Conservation (phyloP, 30 jellyfish, hydroid and myxozoan species). For the Clytia hemisphaerica region DNA sequence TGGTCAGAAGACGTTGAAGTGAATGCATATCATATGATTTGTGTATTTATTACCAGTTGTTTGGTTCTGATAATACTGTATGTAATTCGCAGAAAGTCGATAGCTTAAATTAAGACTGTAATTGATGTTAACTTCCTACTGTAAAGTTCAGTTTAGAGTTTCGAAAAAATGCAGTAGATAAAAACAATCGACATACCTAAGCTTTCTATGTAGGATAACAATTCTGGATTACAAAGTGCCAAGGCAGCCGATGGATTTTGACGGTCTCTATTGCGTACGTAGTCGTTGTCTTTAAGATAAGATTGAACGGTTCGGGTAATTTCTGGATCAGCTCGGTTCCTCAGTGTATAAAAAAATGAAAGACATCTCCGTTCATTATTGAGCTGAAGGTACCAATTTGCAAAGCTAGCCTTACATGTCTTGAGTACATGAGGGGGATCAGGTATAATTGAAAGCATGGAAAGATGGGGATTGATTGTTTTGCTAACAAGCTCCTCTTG, state of each 20-base stretch:
- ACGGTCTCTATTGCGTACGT: constrained; percentile 11
- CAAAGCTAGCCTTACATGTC: constrained; percentile 13
- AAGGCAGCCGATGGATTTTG: constrained; percentile 29
- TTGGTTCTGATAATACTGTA: too few relatives aligned
- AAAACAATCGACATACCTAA: too few relatives aligned
- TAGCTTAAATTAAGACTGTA: too few relatives aligned
- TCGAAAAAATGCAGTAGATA: too few relatives aligned
- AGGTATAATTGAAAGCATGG: constrained; percentile 10
- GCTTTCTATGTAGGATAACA: too few relatives aligned
- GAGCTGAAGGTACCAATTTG: constrained; percentile 11
- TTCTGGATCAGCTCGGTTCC: constrained; percentile 4
- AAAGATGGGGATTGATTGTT: background rate
- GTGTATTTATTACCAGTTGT: too few relatives aligned
- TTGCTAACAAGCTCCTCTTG: constrained; percentile 12
- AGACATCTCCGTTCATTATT: constrained; percentile 1
- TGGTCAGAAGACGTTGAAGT: too few relatives aligned
- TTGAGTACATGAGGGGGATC: constrained; percentile 9
- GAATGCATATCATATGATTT: too few relatives aligned
- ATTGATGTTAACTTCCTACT: too few relatives aligned
- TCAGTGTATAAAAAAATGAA: background rate
- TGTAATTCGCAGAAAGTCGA: too few relatives aligned
- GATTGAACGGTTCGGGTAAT: background rate
- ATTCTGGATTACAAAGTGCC: background rate
- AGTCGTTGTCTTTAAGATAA: background rate
- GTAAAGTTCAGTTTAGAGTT: too few relatives aligned